Evolutionary conservation across 2,113 vertebrate genomes (phyloP), one percentile per base, ranked within the genome.

Genomic region (Python bivittatus): DNA sequence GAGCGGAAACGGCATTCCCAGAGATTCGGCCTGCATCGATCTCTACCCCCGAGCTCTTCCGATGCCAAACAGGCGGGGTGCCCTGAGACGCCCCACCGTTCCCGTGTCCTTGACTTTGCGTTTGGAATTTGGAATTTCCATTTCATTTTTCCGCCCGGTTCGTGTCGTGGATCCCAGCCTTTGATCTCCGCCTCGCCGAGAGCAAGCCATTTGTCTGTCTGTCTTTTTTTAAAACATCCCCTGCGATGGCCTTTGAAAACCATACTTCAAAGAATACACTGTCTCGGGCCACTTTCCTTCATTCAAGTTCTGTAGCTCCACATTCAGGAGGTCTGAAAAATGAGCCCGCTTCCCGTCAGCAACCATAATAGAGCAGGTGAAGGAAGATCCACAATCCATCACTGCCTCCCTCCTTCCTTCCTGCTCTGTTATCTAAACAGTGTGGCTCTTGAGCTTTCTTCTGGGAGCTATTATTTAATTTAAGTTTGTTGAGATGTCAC

Each of bases 281-380:
- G 92, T 94, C 94, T 96, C 56, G 20, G 92, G 88, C 1, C 90
- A 48, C 79, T 33, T 94, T 91, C 1, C 92, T 61, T 84, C 72
- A 87, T 13, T 85, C 33, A 54, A 95, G 92, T 3, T 0, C 89
- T 90, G 94, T 1, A 54, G 91, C 93, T 64, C 3, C 94, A 13
- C 92, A 92, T 97, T 97, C 97, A 97, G 90, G 96, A 96, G 96
- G 94, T 91, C 95, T 96, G 96, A 96, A 90, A 95, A 97, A 97
- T 93, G 93, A 93, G 96, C 87, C 93, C 96, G 96, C 95, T 95
- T 96, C 94, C 95, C 38, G 22, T 94, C 91, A 52, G 27, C 57
- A 94, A 91, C 94, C 92, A 42, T 22, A 91, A 25, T 88, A 29
- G 84, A 92, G 92, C 1, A 2, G 56, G 91, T n/a, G 87, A 56